Evolutionary conservation across 2,113 vertebrate species (phyloP), one percentile per base, ranked within the genome.

Genomic region (Panthera uncia): DNA sequence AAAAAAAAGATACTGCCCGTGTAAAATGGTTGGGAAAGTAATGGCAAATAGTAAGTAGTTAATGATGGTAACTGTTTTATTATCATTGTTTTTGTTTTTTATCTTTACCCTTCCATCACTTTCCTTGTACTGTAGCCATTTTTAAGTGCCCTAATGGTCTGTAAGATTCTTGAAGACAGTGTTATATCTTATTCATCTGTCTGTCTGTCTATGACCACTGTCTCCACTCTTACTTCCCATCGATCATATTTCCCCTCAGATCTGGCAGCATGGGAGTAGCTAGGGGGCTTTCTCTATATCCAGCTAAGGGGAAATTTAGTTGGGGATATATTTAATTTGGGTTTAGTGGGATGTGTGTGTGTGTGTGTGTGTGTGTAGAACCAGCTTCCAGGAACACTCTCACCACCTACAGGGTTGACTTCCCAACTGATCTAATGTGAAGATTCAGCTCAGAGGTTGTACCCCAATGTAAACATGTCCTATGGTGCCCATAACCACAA

Each of bases 291-390:
- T 61, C 45, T 89, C 36, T 23, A 86, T 76, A 90, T 84, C 73
- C 57, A 57, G 1, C 89, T 66, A 91, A 93, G 38, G n/a, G 50
- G 48, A 95, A 97, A 12, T 31, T 84, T 63, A 87, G 29, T 71
- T 83, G 33, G 38, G 38, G 41, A 61, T 69, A 31, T 84, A 94
- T 95, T 96, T 88, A 90, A 57, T 90, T 93, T 69, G 38, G 45
- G 21, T 65, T 91, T 27, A 74, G n/a, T 85, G 55, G n/a, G 7
- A 73, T 57, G 66, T 65, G 71, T 82, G 41, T 82, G 16, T 81
- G 41, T 81, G 57, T 81, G 14, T 61, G 92, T 95, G 18, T 79
- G 38, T 80, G 45, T 79, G 19, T 55, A 57, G 55, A 61, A 9
- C 57, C 57, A 61, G 41, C 88, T 89, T 76, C 71, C 33, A 41